Evolutionary conservation across 2,113 vertebrate species (phyloP).

Genomic region (Entosphenus tridentatus): DNA sequence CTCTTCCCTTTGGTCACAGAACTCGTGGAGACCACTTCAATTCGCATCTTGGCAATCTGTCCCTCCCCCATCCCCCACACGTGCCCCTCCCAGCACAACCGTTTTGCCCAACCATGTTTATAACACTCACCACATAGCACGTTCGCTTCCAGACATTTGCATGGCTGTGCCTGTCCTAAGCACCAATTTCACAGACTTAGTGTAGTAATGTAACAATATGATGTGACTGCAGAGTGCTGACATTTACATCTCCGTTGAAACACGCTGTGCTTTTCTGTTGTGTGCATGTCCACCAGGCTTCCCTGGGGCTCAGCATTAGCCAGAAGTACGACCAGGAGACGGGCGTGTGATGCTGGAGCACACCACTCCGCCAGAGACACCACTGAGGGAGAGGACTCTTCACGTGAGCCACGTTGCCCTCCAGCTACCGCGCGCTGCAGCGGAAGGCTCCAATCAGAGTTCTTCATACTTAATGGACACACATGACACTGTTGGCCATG

Average conservation of each 20-base stretch:
- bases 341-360: background rate
- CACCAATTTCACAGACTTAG: background rate
- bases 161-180: background rate
- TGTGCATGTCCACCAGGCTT: background rate
- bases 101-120: background rate
- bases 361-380: no score
- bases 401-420: no score
- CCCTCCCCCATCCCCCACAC: no score
- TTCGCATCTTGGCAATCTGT: no score
- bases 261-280: background rate
- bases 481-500: no score
- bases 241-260: background rate
- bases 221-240: background rate
- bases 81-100: background rate
- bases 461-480: no score
- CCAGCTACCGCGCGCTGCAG: no score
- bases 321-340: constrained; percentile 2
- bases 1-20: no score
- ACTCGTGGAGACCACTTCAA: no score
- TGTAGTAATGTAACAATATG: background rate
- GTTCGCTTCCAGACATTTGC: background rate
- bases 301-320: constrained; percentile 1
- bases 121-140: background rate
- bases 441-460: no score
- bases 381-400: no score